phyloP scores from a whole-genome alignment of 1,140 invertebrate species.

The Zaprionus gabonicus region DNA sequence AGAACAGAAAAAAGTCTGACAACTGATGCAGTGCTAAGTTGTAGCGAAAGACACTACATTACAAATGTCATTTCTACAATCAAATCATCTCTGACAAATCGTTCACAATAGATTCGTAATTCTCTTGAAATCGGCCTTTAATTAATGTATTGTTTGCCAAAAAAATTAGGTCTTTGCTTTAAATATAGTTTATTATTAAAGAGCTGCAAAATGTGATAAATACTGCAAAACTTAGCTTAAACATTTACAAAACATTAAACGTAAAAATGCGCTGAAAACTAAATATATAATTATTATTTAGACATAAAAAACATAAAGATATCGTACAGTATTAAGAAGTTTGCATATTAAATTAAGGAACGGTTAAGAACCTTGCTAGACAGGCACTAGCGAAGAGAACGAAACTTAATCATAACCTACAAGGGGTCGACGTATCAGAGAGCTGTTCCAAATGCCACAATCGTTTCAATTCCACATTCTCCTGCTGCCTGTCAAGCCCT shows the following conservation, averaged over 20 bases:
- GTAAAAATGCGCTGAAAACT: slow-evolving; percentile 59
- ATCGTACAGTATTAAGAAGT: slow-evolving; percentile 19
- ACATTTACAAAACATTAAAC: slow-evolving; percentile 59
- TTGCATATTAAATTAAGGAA: slow-evolving; percentile 22
- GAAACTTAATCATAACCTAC: slow-evolving; percentile 87
- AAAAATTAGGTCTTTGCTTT: not conserved
- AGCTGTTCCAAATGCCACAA: slow-evolving; percentile 4
- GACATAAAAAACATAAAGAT: slow-evolving; percentile 1
- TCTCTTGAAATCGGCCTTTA: no score
- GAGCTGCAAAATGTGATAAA: slow-evolving; percentile 53
- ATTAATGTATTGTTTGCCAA: no score
- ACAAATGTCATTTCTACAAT: not conserved
- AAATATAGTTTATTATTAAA: slow-evolving; percentile 48
- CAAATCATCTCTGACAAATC: no score
- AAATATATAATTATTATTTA: slow-evolving; percentile 6
- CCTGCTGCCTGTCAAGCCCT: not conserved
- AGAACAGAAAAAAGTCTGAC: slow-evolving; percentile 21
- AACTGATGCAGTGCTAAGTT: not conserved
- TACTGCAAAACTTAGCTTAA: slow-evolving; percentile 68
- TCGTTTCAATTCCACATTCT: not conserved
- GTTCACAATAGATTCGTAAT: no score
- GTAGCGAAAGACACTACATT: not conserved
- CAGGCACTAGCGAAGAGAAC: slow-evolving; percentile 89
- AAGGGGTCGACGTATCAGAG: not conserved
- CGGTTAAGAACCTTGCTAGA: slow-evolving; percentile 34